A percentile compares a stretch with the other conserved stretches of the same genome.
Evolutionary conservation across 2,113 vertebrate genomes (phyloP).

Genomic region (Eurypyga helias): DNA sequence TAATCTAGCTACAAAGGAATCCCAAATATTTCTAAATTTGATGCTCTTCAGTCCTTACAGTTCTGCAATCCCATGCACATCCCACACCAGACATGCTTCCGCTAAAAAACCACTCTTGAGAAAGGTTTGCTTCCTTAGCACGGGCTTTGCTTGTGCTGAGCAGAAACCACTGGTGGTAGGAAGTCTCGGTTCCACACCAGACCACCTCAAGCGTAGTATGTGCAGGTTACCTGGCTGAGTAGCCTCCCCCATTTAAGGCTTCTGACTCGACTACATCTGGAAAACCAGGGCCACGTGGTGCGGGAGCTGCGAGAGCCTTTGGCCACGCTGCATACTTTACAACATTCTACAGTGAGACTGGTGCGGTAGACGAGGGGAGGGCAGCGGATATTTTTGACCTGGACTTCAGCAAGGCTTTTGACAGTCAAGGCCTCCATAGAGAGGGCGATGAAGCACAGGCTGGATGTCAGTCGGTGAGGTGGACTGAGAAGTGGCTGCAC

Average conservation of each 20-base stretch:
- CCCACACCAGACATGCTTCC: not conserved
- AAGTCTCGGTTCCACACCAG: not conserved
- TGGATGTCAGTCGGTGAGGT: not conserved
- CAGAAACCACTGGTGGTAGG: not conserved
- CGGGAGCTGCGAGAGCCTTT: not conserved
- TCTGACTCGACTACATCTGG: not conserved
- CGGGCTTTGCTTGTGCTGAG: not conserved
- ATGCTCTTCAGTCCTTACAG: not conserved
- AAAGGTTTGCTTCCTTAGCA: not conserved
- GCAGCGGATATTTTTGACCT: not conserved
- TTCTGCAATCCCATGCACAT: not conserved
- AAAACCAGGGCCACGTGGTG: not conserved
- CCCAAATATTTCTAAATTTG: not conserved
- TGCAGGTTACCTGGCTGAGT: not conserved
- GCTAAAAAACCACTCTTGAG: not conserved
- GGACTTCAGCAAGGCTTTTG: not conserved
- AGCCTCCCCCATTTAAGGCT: not conserved
- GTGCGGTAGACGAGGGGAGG: not conserved
- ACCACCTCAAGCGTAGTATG: not conserved
- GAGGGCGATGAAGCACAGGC: not conserved
- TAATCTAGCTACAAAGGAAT: not conserved
- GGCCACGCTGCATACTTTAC: not conserved
- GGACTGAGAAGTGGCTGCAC: too few species aligned
- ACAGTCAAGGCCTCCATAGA: not conserved
- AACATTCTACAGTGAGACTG: not conserved